phyloP scores from a whole-genome alignment of 2,797 vertebrate genomes.

The Pogonophryne albipinna region DNA sequence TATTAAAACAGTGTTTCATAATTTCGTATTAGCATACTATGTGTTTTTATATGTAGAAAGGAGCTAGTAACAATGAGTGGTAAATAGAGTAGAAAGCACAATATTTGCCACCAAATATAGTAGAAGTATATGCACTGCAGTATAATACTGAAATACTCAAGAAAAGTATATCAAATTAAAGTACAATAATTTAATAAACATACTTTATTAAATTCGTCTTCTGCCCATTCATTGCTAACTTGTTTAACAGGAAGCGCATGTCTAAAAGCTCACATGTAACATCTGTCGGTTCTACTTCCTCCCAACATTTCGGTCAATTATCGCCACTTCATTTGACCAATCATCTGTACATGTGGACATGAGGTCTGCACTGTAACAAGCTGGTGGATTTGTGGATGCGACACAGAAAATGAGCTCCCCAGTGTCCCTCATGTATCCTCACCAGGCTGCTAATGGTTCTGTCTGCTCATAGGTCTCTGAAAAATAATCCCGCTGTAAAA shows the following conservation, averaged over 20 bases:
- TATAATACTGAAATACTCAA: too few relatives aligned
- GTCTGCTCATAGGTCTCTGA: constrained; percentile 49
- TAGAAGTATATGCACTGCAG: too few relatives aligned
- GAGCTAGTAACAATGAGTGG: too few relatives aligned
- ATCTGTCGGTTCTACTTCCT: constrained; percentile 19
- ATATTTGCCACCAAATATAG: too few relatives aligned
- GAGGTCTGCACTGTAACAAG: constrained; percentile 44
- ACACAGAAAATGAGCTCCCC: constrained; percentile 60
- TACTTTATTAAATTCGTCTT: too few relatives aligned
- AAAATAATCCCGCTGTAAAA: constrained; percentile 41
- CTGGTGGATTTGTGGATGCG: constrained; percentile 43
- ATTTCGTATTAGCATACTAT: too few relatives aligned
- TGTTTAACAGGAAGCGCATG: constrained; percentile 1
- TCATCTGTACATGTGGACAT: constrained; percentile 44
- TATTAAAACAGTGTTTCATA: too few relatives aligned
- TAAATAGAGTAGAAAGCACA: too few relatives aligned
- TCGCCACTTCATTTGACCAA: constrained; percentile 46
- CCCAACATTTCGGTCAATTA: constrained; percentile 51
- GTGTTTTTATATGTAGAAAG: too few relatives aligned
- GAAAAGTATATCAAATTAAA: too few relatives aligned
- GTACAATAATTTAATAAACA: too few relatives aligned
- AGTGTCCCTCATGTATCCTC: constrained; percentile 50
- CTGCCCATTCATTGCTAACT: not conserved
- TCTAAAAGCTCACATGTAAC: constrained; percentile 15
- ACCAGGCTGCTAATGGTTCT: constrained; percentile 60